phyloP scores from a whole-genome alignment of 2,113 vertebrate genomes.

The Trinectes maculatus region DNA sequence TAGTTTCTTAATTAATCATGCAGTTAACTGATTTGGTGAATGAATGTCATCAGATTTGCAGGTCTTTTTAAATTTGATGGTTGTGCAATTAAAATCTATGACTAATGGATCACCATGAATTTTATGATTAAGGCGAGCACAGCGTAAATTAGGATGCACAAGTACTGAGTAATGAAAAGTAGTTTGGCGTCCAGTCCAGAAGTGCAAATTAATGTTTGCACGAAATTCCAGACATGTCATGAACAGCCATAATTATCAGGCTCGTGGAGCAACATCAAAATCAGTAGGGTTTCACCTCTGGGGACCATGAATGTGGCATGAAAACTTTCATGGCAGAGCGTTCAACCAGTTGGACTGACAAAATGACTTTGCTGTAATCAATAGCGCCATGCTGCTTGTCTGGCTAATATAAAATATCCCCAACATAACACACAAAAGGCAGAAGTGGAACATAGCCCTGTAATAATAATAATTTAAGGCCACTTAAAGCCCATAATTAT shows the following conservation, averaged over 20 bases:
- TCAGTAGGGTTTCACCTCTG: conserved; percentile 1
- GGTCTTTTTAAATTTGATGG: too few species aligned
- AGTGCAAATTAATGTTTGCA: too few species aligned
- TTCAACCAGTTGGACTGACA: not conserved
- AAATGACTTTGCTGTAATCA: not conserved
- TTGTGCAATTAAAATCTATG: too few species aligned
- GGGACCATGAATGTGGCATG: not conserved
- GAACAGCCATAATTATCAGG: not conserved
- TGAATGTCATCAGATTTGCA: too few species aligned
- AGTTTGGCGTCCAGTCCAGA: too few species aligned
- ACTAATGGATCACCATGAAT: too few species aligned
- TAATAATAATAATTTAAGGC: not conserved
- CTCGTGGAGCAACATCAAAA: not conserved
- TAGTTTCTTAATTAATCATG: too few species aligned
- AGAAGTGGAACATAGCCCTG: not conserved
- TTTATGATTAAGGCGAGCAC: too few species aligned
- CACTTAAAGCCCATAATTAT: not conserved
- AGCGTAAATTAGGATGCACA: too few species aligned
- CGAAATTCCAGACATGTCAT: not conserved
- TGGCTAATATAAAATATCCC: not conserved
- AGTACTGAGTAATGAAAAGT: too few species aligned
- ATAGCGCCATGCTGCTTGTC: not conserved
- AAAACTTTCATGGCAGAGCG: too few species aligned
- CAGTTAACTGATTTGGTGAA: too few species aligned
- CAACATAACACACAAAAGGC: not conserved